phyloP scores from a whole-genome alignment of 1,140 invertebrate species.

The Lordiphosa mommai region DNA sequence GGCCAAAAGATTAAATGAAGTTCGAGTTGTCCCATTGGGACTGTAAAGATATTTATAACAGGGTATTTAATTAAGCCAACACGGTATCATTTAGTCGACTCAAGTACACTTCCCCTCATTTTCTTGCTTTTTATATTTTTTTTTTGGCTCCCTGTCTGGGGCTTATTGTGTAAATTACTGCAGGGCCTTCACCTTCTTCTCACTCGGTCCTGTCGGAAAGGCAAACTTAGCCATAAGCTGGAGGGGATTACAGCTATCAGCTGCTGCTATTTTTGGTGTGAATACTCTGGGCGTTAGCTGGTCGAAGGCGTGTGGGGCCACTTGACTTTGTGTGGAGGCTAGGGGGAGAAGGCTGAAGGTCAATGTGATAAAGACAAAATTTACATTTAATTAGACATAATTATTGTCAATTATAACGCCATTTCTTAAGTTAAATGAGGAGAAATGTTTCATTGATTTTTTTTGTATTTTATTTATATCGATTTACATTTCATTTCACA shows the following conservation, averaged over 20 bases:
- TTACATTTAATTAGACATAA: constrained; percentile 54
- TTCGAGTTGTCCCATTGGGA: too few species aligned
- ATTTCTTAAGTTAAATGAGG: constrained; percentile 19
- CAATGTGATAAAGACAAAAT: constrained; percentile 10
- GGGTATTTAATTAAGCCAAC: too few species aligned
- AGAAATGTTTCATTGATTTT: too few species aligned
- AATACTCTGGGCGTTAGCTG: neutral
- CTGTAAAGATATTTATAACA: too few species aligned
- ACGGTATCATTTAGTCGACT: constrained; percentile 19
- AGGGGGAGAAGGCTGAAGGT: neutral
- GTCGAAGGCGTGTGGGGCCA: neutral
- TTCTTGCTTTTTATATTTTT: constrained; percentile 12
- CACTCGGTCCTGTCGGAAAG: constrained; percentile 1
- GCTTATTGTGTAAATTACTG: constrained; percentile 73
- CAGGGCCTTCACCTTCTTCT: constrained; percentile 13
- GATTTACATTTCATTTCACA: neutral
- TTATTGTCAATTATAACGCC: constrained; percentile 39
- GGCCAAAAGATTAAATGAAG: too few species aligned
- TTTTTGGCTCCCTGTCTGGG: constrained; percentile 51
- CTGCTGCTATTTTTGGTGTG: neutral
- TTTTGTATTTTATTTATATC: neutral
- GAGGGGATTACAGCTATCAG: constrained; percentile 6
- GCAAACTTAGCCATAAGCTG: constrained; percentile 5
- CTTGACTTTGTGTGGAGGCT: neutral
- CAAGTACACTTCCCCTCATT: neutral